phyloP scores from a whole-genome alignment of 2,797 vertebrate species.

The Crenichthys baileyi region DNA sequence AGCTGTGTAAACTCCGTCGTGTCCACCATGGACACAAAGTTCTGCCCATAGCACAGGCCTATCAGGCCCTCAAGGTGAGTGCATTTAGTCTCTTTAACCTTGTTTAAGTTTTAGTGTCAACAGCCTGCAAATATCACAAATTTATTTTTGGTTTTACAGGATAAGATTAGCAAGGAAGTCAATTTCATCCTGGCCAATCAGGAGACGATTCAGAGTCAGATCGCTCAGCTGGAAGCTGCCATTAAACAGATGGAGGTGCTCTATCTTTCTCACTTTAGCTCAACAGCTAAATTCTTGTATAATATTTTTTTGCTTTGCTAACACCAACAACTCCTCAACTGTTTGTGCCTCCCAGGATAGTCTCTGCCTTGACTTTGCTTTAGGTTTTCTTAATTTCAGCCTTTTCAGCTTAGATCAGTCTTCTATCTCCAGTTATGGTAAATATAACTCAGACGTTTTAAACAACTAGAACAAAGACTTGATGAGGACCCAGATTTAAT shows the following conservation, averaged over 20 bases:
- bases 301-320: background rate
- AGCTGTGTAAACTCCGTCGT: constrained; percentile 90
- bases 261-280: background rate
- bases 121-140: background rate
- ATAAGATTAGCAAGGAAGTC: constrained; percentile 92
- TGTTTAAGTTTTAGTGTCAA: background rate
- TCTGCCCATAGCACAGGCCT: constrained; percentile 90
- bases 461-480: background rate
- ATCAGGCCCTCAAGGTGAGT: constrained; percentile 92
- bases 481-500: background rate
- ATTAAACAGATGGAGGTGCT: constrained; percentile 93
- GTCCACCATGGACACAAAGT: constrained; percentile 94
- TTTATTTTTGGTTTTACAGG: constrained; percentile 76
- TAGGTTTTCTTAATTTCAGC: background rate
- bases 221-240: constrained; percentile 90
- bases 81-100: background rate
- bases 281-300: background rate
- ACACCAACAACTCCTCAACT: background rate
- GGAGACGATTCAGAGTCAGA: constrained; percentile 91
- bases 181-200: constrained; percentile 92
- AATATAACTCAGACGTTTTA: background rate
- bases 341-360: background rate
- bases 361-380: background rate
- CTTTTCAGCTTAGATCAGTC: background rate
- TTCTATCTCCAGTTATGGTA: background rate